Percentiles rank a stretch among this genome's conserved stretches.
Conservation (phyloP, 2,113 vertebrate species). For the Stegostoma tigrinum region DNA sequence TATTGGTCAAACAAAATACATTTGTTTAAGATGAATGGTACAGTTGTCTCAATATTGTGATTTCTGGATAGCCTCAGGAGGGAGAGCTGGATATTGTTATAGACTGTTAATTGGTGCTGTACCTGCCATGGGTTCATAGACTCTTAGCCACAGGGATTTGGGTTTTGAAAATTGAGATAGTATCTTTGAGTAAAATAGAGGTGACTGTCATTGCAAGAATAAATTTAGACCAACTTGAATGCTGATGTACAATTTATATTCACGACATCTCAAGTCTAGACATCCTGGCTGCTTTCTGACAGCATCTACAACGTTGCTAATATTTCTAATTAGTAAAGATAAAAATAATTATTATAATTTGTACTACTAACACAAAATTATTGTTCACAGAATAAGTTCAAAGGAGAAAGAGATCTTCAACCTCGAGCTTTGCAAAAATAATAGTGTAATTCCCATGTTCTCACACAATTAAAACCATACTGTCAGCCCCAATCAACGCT, state of each 20-base stretch:
- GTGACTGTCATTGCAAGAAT: constrained; percentile 66
- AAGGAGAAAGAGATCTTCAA: neutral
- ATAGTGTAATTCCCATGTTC: neutral
- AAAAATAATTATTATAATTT: constrained; percentile 55
- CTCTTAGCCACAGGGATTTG: constrained; percentile 65
- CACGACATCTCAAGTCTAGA: constrained; percentile 71
- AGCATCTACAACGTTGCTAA: constrained; percentile 66
- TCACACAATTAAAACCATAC: neutral
- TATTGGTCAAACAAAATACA: neutral
- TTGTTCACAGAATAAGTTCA: neutral
- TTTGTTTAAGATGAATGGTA: neutral
- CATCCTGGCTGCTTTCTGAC: constrained; percentile 74
- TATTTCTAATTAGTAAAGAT: constrained; percentile 60
- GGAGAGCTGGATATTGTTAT: constrained; percentile 75
- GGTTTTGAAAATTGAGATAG: constrained; percentile 72
- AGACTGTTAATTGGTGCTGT: constrained; percentile 78
- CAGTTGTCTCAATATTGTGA: neutral
- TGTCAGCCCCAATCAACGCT: neutral
- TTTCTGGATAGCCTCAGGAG: constrained; percentile 65
- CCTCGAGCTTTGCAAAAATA: neutral
- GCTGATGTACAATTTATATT: constrained; percentile 69
- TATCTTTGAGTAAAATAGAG: constrained; percentile 63
- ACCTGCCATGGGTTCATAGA: constrained; percentile 76
- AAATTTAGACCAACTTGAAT: constrained; percentile 72
- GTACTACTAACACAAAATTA: neutral